A percentile compares a stretch with the other conserved stretches of the same genome.
Conservation (phyloP, 2,888 invertebrate species). For the Parascotia fuliginaria region DNA sequence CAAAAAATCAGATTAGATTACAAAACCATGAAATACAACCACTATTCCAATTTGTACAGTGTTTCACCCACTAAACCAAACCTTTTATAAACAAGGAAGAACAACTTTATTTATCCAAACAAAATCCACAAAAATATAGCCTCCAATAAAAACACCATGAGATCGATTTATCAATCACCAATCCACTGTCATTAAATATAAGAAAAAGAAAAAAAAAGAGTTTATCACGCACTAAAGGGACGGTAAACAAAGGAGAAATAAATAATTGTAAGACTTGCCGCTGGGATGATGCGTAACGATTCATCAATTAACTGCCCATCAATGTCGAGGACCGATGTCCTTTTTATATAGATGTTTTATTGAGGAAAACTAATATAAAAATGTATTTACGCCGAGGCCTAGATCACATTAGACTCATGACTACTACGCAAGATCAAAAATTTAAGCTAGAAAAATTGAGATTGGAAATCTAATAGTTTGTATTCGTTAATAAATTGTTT, state of each 20-base stretch:
- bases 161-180: slow-evolving; percentile 41
- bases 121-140: slow-evolving; percentile 7
- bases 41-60: too few relatives aligned
- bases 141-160: slow-evolving; percentile 17
- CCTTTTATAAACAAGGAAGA: neutral
- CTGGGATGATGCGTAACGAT: slow-evolving; percentile 40
- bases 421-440: too few relatives aligned
- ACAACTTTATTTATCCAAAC: slow-evolving; percentile 1
- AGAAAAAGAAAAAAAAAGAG: slow-evolving; percentile 28
- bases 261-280: slow-evolving; percentile 38
- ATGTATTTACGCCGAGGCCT: too few relatives aligned
- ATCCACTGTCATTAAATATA: slow-evolving; percentile 31
- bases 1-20: too few relatives aligned
- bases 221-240: slow-evolving; percentile 38
- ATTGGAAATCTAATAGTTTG: too few relatives aligned
- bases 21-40: too few relatives aligned
- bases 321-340: slow-evolving; percentile 39
- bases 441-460: too few relatives aligned
- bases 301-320: slow-evolving; percentile 46
- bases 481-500: too few relatives aligned
- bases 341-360: slow-evolving; percentile 31
- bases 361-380: neutral
- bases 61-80: too few relatives aligned
- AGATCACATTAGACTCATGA: too few relatives aligned
- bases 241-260: slow-evolving; percentile 43